Percentiles rank a stretch among this genome's conserved stretches.
Conservation (phyloP, 2,113 vertebrate genomes). For the Melospiza melodia region DNA sequence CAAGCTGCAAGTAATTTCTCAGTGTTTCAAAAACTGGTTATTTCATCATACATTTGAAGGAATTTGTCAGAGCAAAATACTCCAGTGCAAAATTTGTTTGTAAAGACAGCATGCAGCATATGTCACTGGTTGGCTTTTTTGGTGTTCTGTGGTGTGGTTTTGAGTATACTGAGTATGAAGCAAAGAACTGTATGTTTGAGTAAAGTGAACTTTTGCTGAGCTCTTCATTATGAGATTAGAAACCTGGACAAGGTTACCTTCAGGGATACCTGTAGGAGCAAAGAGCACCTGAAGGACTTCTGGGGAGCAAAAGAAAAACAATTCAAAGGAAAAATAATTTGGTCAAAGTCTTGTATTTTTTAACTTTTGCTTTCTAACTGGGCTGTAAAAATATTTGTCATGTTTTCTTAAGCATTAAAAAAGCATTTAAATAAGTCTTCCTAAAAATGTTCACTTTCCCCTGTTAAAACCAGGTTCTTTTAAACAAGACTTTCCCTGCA, state of each 20-base stretch:
- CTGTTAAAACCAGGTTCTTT: background rate
- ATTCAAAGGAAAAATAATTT: background rate
- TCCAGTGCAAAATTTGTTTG: background rate
- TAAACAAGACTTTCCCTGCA: background rate
- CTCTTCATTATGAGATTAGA: background rate
- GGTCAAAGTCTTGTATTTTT: background rate
- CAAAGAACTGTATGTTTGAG: background rate
- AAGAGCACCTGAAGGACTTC: background rate
- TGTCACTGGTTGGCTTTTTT: background rate
- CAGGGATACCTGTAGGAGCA: background rate
- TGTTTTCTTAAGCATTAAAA: background rate
- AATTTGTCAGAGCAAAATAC: background rate
- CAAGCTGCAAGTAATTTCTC: background rate
- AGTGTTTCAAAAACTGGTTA: background rate
- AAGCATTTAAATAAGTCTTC: background rate
- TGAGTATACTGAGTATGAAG: background rate
- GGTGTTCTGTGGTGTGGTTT: background rate
- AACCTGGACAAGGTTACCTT: background rate
- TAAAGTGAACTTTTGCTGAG: background rate
- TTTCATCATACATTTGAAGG: background rate
- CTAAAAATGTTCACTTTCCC: background rate
- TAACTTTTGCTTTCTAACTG: background rate
- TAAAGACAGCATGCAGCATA: background rate
- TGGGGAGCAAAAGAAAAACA: background rate
- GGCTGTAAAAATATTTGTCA: background rate